Evolutionary conservation across 2,113 vertebrate species (phyloP), one percentile per base, ranked within the genome.

Genomic region (Nycticryphes semicollaris): DNA sequence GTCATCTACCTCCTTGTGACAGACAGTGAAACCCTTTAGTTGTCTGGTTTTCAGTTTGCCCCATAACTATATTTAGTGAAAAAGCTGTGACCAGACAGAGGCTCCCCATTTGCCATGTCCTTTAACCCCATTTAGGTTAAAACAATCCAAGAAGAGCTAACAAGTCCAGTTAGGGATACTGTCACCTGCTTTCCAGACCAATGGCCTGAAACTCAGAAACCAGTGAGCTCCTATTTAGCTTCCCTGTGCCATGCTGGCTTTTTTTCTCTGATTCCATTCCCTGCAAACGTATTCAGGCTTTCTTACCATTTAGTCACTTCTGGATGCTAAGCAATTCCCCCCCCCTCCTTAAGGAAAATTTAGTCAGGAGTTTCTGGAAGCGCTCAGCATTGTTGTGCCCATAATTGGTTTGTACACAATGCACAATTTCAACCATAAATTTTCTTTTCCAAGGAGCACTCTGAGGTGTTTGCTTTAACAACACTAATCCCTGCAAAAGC

Each of bases 401-500:
- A 0, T 54, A 60, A 90, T 79, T 66, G 66, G 17, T 85, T 85
- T 68, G 17, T 62, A 35, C 62, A 91, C 37, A 62, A 51, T 8
- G 27, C 60, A 73, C 13, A 7, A 33, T n/a, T 93, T 87, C 31
- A 87, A 17, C 43, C 1, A 3, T 73, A n/a, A 87, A 76, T 35
- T 50, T 45, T 12, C 74, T 77, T 85, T 91, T 94, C 48, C 70
- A 54, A 85, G 41, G 48, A 90, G 75, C 31, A 4, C 22, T 50
- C 70, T 0, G 31, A 90, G 67, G 57, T 62, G 88, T 83, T 95
- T 88, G 43, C 82, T 91, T 87, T 91, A 95, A 54, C 57, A 84
- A 47, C 63, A 80, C 11, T 28, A 88, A 76, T 17, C 25, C 50
- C 96, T 97, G 96, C 67, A 94, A 95, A 97, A 97, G 59, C 84